These are phyloP conservation scores for Leptopilina myrica DNA, from an alignment of 2,888 invertebrate species.

Conservation along the genomic window DNA sequence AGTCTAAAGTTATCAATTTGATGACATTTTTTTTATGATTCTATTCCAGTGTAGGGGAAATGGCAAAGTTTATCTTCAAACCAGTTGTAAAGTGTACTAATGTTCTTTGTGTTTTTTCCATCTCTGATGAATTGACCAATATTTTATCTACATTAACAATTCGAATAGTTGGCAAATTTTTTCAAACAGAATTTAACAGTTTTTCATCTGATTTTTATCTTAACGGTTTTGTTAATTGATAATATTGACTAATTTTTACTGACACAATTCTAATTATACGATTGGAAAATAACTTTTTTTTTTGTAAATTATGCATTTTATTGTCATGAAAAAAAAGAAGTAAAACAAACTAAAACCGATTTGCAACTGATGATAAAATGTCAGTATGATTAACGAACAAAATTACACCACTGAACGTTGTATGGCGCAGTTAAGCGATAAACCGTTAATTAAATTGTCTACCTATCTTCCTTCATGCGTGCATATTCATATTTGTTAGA, in stretches of 20 bases:
- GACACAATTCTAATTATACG: no score
- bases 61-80: background rate
- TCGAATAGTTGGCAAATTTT: no score
- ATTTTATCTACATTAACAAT: no score
- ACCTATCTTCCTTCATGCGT: constrained; percentile 3
- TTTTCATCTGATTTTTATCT: no score
- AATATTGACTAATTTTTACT: no score
- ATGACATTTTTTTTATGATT: constrained; percentile 4
- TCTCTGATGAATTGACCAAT: background rate
- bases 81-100: constrained; percentile 9
- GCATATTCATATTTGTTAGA: constrained; percentile 17
- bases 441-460: constrained; percentile 28
- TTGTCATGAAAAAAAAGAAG: background rate
- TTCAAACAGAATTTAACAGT: no score
- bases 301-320: no score
- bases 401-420: background rate
- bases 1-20: background rate
- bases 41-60: background rate
- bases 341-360: background rate
- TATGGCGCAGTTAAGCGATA: constrained; percentile 1
- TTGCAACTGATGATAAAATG: constrained; percentile 1
- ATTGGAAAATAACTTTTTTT: no score
- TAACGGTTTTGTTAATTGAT: no score
- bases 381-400: background rate
- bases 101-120: background rate